These are phyloP conservation scores for Drosophila albomicans DNA, from an alignment of 1,140 invertebrate genomes.

Conservation along the genomic window DNA sequence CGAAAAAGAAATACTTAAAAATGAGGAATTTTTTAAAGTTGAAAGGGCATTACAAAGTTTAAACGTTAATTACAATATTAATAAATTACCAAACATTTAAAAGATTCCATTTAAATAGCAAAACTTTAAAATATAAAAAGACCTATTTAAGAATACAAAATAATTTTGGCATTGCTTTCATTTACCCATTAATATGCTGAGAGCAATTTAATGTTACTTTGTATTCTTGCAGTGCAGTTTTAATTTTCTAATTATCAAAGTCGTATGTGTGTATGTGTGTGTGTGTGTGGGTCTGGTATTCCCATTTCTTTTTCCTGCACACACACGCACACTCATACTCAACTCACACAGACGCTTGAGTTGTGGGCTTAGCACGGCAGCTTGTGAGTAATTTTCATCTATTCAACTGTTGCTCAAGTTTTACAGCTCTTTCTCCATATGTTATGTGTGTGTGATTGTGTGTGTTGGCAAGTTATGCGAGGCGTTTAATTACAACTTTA, in stretches of 20 bases:
- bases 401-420: conserved; percentile 72
- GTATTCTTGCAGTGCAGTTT: conserved; percentile 58
- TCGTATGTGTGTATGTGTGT: conserved; percentile 9
- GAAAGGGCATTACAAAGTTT: no score
- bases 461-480: conserved; percentile 49
- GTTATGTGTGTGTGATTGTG: conserved; percentile 21
- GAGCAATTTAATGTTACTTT: background rate
- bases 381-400: conserved; percentile 76
- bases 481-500: conserved; percentile 83
- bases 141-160: no score
- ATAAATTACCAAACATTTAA: no score
- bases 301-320: conserved; percentile 18
- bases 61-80: no score
- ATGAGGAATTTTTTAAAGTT: no score
- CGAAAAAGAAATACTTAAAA: background rate
- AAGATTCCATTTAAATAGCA: background rate
- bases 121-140: background rate
- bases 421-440: conserved; percentile 22
- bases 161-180: no score
- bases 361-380: conserved; percentile 45
- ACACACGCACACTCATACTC: conserved; percentile 25
- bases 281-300: conserved; percentile 17
- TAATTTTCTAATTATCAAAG: conserved; percentile 80
- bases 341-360: conserved; percentile 22
- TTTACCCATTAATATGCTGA: background rate